A percentile compares a stretch with the other conserved stretches of the same genome.
Conservation (phyloP, 2,113 vertebrate species). For the Haemorhous mexicanus region DNA sequence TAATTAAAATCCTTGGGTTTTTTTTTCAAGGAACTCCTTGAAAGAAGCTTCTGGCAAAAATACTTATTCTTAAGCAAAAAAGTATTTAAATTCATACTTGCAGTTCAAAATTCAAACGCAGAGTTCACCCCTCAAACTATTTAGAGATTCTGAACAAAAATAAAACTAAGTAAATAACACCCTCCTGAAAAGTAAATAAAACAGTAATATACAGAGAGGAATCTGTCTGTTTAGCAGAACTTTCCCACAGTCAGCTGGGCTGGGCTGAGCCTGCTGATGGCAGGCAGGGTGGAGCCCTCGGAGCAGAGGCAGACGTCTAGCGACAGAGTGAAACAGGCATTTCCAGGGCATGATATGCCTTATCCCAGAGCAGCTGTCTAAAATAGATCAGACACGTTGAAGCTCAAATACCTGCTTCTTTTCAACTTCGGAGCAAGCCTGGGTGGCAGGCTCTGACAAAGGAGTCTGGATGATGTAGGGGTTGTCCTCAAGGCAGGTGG, state of each 20-base stretch:
- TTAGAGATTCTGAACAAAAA: not conserved
- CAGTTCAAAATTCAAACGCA: not conserved
- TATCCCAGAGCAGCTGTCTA: not conserved
- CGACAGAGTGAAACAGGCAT: accelerated
- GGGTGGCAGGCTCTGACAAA: not conserved
- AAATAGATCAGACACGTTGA: not conserved
- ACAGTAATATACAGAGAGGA: not conserved
- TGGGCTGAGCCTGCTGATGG: not conserved
- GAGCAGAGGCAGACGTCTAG: not conserved
- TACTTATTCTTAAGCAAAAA: not conserved
- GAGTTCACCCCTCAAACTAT: not conserved
- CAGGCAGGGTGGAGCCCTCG: not conserved
- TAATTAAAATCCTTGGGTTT: not conserved
- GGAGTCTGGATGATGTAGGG: not conserved
- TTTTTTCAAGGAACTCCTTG: not conserved
- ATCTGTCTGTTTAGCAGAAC: not conserved
- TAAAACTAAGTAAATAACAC: not conserved
- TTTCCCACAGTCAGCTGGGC: not conserved
- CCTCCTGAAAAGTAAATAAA: not conserved
- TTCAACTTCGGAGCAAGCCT: not conserved
- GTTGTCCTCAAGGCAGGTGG: not conserved
- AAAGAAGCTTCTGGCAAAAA: not conserved
- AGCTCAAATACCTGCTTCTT: not conserved
- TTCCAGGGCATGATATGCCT: not conserved
- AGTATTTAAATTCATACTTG: not conserved